Evolutionary conservation across 1,140 invertebrate species (phyloP).

Genomic region (Agraylea sexmaculata): DNA sequence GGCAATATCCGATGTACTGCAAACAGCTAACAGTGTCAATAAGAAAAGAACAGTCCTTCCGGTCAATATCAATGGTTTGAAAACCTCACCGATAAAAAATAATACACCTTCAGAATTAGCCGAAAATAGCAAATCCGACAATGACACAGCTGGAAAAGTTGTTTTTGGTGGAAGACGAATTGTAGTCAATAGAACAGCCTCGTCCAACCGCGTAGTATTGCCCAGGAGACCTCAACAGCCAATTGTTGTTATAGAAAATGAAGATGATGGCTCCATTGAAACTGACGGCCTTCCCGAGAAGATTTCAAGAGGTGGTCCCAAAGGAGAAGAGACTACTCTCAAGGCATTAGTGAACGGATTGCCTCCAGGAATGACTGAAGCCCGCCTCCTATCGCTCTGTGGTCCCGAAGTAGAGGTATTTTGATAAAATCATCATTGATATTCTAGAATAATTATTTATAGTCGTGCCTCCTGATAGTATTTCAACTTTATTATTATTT

Average conservation of each 20-base stretch:
- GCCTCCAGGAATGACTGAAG: slow-evolving; percentile 20
- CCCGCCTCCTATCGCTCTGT: slow-evolving; percentile 17
- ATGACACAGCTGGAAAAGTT: neutral
- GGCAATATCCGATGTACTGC: slow-evolving; percentile 17
- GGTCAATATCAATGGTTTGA: slow-evolving; percentile 7
- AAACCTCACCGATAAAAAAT: neutral
- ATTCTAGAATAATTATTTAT: too few species aligned
- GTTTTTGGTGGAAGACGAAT: slow-evolving; percentile 13
- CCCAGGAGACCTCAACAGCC: slow-evolving; percentile 11
- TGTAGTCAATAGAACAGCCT: slow-evolving; percentile 6
- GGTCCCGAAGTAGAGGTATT: slow-evolving; percentile 21
- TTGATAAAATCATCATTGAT: too few species aligned
- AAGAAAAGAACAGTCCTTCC: slow-evolving; percentile 13
- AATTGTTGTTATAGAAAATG: slow-evolving; percentile 16
- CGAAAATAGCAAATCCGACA: neutral
- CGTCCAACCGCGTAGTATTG: slow-evolving; percentile 7
- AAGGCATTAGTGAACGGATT: slow-evolving; percentile 14
- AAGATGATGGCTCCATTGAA: slow-evolving; percentile 7
- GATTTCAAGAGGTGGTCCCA: neutral
- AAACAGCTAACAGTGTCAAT: slow-evolving; percentile 6
- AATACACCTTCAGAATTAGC: neutral
- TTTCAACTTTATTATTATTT: too few species aligned
- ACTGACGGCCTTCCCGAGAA: slow-evolving; percentile 4
- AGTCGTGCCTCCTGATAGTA: too few species aligned
- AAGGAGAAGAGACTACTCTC: slow-evolving; percentile 5